Percentiles rank a stretch among this genome's conserved stretches.
phyloP scores from a whole-genome alignment of 2,888 invertebrate genomes.

The Sarcophaga carnaria region DNA sequence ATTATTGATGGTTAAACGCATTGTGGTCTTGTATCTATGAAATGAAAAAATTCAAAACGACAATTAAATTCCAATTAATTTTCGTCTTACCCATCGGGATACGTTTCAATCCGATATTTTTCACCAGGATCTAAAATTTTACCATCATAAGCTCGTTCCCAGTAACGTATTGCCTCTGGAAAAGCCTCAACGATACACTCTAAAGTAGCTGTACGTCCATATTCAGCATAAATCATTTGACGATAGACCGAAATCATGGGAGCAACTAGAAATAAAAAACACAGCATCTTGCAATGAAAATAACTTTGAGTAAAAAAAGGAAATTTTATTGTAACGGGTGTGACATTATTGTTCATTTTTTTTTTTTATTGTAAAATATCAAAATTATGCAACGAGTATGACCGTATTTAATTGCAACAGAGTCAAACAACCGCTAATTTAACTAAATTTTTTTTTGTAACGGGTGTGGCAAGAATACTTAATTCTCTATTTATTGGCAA shows the following conservation, averaged over 20 bases:
- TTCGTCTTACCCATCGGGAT: constrained; percentile 81
- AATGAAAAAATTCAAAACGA: constrained; percentile 7
- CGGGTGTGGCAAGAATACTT: no score
- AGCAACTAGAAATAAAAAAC: constrained; percentile 85
- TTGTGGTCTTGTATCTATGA: constrained; percentile 85
- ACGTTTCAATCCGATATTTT: constrained; percentile 85
- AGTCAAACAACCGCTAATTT: no score
- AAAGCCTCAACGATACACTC: constrained; percentile 95
- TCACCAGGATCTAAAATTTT: constrained; percentile 86
- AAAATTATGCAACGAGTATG: no score
- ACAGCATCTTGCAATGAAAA: no score
- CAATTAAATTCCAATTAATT: not conserved
- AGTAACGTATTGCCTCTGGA: constrained; percentile 92
- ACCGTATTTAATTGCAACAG: no score
- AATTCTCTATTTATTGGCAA: constrained; percentile 82
- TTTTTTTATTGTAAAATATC: no score
- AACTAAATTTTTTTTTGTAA: no score
- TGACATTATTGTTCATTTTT: no score
- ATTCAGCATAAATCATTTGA: constrained; percentile 88
- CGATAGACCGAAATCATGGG: constrained; percentile 91
- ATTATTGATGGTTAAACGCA: constrained; percentile 89
- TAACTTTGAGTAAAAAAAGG: constrained; percentile 2
- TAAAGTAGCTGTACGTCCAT: constrained; percentile 87
- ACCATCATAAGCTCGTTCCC: constrained; percentile 90
- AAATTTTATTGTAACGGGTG: not conserved